phyloP scores from a whole-genome alignment of 2,888 invertebrate species.

The Sympetrum striolatum region DNA sequence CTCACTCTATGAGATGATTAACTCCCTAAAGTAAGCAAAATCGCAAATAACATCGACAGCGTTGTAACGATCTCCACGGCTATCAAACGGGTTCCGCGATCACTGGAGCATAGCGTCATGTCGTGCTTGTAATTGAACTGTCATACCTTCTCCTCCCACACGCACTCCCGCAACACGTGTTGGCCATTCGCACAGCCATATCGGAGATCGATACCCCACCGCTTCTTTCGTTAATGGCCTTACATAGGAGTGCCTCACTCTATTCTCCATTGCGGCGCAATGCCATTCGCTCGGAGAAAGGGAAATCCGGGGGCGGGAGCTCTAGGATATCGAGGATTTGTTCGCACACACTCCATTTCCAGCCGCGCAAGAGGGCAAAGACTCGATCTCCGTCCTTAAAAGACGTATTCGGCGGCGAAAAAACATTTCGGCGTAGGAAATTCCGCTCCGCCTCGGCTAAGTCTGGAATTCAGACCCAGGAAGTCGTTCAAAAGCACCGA shows the following conservation, averaged over 20 bases:
- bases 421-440: too few species aligned
- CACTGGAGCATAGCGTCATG: not conserved
- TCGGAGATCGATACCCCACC: slow-evolving; percentile 13
- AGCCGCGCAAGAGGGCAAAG: not conserved
- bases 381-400: not conserved
- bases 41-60: not conserved
- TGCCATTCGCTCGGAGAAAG: not conserved
- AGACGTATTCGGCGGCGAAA: too few species aligned
- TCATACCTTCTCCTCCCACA: not conserved
- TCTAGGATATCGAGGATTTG: not conserved
- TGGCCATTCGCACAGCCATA: slow-evolving; percentile 3
- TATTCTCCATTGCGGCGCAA: not conserved
- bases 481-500: too few species aligned
- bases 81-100: not conserved
- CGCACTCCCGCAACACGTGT: not conserved
- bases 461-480: too few species aligned
- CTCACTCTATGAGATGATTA: too few species aligned
- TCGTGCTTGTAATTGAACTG: not conserved
- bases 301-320: not conserved
- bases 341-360: not conserved
- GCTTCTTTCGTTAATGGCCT: not conserved
- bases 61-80: not conserved
- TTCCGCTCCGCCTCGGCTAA: too few species aligned
- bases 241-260: not conserved
- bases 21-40: not conserved